Evolutionary conservation across 2,113 vertebrate genomes (phyloP).

Genomic region (Eurypyga helias): DNA sequence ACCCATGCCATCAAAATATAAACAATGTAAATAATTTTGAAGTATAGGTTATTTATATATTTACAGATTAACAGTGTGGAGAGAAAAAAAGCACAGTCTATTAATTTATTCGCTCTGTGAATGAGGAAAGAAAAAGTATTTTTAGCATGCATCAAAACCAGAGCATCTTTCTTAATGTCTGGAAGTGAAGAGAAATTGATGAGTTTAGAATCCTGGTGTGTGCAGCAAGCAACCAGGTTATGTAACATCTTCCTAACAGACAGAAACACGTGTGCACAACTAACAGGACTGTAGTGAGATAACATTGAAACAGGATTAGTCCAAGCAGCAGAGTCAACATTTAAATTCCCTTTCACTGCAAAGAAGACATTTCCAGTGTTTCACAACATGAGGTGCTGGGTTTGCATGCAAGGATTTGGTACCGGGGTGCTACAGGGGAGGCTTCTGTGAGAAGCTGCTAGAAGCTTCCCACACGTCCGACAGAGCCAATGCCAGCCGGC

Average conservation of each 20-base stretch:
- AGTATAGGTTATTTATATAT: background rate
- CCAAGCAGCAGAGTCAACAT: background rate
- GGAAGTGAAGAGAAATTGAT: slow-evolving; percentile 19
- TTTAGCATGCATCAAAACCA: slow-evolving; percentile 10
- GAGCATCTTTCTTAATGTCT: slow-evolving; percentile 9
- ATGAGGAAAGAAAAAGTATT: slow-evolving; percentile 43
- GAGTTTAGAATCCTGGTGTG: background rate
- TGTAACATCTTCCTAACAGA: background rate
- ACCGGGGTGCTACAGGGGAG: too few relatives aligned
- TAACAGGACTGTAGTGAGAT: background rate
- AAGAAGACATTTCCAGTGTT: background rate
- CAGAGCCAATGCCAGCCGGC: too few relatives aligned
- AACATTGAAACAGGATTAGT: background rate
- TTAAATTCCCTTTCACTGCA: background rate
- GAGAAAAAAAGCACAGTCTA: background rate
- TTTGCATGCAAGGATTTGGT: too few relatives aligned
- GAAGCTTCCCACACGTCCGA: too few relatives aligned
- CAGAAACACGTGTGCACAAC: background rate
- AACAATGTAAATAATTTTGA: background rate
- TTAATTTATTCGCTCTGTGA: slow-evolving; percentile 8
- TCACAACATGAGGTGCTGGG: background rate
- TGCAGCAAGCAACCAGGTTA: background rate
- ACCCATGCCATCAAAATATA: background rate
- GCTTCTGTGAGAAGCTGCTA: too few relatives aligned
- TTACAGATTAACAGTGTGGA: background rate